Evolutionary conservation across 2,888 invertebrate genomes (phyloP), one percentile per base, ranked within the genome.

Genomic region (Gymnocheta viridis): DNA sequence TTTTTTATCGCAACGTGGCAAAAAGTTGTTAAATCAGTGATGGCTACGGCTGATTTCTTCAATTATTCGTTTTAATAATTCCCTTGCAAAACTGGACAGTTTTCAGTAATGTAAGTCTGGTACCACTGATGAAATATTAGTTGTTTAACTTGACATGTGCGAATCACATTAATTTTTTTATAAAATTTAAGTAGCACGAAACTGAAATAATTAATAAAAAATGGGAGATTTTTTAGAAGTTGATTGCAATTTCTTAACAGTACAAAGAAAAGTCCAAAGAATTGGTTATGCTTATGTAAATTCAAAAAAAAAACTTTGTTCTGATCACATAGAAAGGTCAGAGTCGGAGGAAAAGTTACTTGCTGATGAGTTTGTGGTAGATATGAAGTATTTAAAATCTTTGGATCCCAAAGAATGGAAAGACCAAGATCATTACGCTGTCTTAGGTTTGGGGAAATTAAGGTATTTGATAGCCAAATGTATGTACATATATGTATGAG

Each of bases 371-470:
- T 93, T 94, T 87, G 94, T 96, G 85, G 96, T 96, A 87, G 96
- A 98, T 92, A 94, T 97, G 9, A 94, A 95, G 78, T 97, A 97
- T 91, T 93, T 99, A 85, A 94, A 96, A 86, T 96, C 96, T 82
- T 93, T 99, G 86, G 97, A 99, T 92, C 99, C 99, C 2, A 98
- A 97, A 91, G 96, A 98, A 89, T 99, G 98, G 98, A 99, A 98
- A 93, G 95, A 97, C 88, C 99, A 99, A 93, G 99, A 99, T 92
- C 99, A 99, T 92, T 99, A 99, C 92, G 96, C 96, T 44, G 98
- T 99, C 17, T 93, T 99, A 82, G 99, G 99, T 67, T 94, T 99
- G 88, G 95, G 95, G 87, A 95, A 95, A 85, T 86, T 90, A 74
- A 90, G 92, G 92, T 91, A 86, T 35, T 41, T 64, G 5, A 35